These are phyloP conservation scores for Volucella inflata DNA, from an alignment of 2,888 invertebrate genomes.

Conservation along the genomic window DNA sequence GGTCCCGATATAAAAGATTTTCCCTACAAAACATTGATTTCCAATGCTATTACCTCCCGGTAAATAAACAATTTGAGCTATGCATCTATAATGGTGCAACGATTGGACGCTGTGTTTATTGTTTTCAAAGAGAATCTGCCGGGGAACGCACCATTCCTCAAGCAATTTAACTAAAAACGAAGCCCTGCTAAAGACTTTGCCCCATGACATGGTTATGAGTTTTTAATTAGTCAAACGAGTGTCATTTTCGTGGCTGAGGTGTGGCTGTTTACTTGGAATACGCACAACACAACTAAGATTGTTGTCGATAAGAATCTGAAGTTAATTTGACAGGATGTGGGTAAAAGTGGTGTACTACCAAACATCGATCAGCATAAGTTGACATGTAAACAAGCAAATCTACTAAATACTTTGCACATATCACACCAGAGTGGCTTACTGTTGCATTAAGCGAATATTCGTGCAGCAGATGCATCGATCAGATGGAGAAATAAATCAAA, in stretches of 20 bases:
- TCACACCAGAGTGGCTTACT: conserved; percentile 24
- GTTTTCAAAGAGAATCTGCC: conserved; percentile 56
- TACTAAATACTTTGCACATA: conserved; percentile 26
- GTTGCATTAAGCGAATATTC: neutral
- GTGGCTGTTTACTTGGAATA: conserved; percentile 25
- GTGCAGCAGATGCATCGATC: no score
- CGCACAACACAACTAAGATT: conserved; percentile 31
- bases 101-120: conserved; percentile 37
- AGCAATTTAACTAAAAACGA: conserved; percentile 39
- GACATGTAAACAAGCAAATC: conserved; percentile 56
- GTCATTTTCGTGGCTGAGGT: conserved; percentile 35
- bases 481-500: neutral
- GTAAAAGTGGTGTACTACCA: conserved; percentile 48
- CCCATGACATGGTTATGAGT: conserved; percentile 35
- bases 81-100: neutral
- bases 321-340: conserved; percentile 45
- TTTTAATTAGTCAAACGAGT: conserved; percentile 44
- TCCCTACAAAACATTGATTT: conserved; percentile 48
- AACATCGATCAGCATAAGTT: conserved; percentile 69
- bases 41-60: conserved; percentile 22
- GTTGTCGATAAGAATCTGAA: conserved; percentile 23
- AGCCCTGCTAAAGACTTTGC: conserved; percentile 29
- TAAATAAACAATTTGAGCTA: conserved; percentile 51
- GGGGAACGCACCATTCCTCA: conserved; percentile 37
- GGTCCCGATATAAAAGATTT: conserved; percentile 60